phyloP scores from a whole-genome alignment of 2,797 vertebrate genomes.

The Mormyrops attenuatus region DNA sequence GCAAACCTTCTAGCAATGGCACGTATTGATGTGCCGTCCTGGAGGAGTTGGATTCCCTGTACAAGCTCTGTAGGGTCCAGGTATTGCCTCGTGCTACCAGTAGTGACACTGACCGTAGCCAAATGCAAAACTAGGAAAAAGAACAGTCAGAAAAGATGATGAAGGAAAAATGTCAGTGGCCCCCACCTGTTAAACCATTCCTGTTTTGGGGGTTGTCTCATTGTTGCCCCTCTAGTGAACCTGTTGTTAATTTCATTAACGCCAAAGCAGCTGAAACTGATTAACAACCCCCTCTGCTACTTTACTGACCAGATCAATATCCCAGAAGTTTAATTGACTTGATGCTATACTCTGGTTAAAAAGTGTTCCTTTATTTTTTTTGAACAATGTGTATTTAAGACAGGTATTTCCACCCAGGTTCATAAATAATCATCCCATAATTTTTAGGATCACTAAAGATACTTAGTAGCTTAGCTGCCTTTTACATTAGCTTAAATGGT shows the following conservation, averaged over 20 bases:
- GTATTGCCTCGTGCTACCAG: not conserved
- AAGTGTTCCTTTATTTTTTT: not conserved
- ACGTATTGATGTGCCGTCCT: not conserved
- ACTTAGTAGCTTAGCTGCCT: not conserved
- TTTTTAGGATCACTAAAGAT: not conserved
- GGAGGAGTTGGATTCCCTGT: not conserved
- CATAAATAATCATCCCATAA: not conserved
- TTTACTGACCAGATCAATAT: not conserved
- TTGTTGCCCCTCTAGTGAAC: not conserved
- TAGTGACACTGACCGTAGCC: not conserved
- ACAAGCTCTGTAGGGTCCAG: not conserved
- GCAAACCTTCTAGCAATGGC: not conserved
- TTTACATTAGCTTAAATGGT: not conserved
- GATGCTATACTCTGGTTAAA: not conserved
- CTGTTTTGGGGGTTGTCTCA: not conserved
- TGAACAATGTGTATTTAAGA: not conserved
- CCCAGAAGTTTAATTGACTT: not conserved
- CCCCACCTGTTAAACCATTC: not conserved
- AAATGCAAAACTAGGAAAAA: not conserved
- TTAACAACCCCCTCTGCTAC: not conserved
- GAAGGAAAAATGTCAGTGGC: not conserved
- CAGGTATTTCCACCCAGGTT: not conserved
- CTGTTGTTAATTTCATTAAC: not conserved
- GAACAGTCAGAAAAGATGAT: not conserved
- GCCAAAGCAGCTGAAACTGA: too few species aligned